Evolutionary conservation across 2,888 invertebrate species (phyloP), one percentile per base, ranked within the genome.

Genomic region (Brachynemurus nebulosus): DNA sequence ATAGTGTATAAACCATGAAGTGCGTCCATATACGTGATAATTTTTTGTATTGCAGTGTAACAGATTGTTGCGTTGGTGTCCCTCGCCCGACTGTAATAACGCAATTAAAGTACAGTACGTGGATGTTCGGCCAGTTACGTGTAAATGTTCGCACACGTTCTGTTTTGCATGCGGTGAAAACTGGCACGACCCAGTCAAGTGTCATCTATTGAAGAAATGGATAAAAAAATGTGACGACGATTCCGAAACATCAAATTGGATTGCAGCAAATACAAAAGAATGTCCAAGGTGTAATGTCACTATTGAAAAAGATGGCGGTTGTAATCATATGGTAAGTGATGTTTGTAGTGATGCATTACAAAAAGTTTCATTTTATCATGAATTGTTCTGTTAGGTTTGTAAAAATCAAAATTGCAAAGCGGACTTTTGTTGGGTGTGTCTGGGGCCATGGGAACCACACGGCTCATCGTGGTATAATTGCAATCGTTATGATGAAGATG

Each of bases 161-260:
- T 97, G 97, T 68, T 96, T 95, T 71, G 78, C 84, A 42, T 96
- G 96, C 67, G 92, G 91, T 17, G 91, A 91, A 69, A 88, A 89
- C 67, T 93, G 93, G 93, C 98, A 98, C 67, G 97, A 98, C 63
- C 97, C 97, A 19, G 95, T 97, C 35, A 86, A 86, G 55, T 98
- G 98, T 67, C 78, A 82, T 50, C 76, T 93, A 63, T 75, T 98
- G 16, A 80, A 80, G 59, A 88, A 86, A 64, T 98, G 97, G 97
- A 89, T 95, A 53, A 96, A 95, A 69, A 97, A 98, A 68, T 97
- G 96, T 68, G 95, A 93, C 64, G 97, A 98, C 63, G 97, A 98
- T 67, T 92, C 92, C 4, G 97, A 97, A 68, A 97, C 97, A 44
- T 92, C 93, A 9, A 97, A 97, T 63, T 98, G 97, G 97, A 95